Conservation (phyloP, 1,140 invertebrate species). For the Camponotus floridanus region DNA sequence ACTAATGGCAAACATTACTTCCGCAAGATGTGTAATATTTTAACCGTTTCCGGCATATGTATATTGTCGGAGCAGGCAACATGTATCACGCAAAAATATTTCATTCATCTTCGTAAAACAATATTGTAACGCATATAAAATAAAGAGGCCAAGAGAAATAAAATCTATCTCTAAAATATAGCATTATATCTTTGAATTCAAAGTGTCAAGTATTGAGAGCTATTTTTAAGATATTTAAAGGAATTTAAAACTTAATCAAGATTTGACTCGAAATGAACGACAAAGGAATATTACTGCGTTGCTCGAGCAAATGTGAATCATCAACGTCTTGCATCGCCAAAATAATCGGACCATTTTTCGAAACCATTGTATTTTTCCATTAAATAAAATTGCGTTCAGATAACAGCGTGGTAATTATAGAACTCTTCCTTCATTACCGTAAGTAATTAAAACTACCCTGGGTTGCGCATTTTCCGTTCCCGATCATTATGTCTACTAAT, state of each 20-base stretch:
- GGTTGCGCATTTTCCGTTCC: neutral
- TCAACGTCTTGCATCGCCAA: neutral
- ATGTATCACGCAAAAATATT: neutral
- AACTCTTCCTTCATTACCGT: neutral
- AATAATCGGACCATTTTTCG: constrained; percentile 35
- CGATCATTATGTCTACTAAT: constrained; percentile 6
- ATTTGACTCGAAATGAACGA: neutral
- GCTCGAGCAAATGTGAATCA: neutral
- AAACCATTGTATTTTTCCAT: constrained; percentile 7
- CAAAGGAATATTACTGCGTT: neutral
- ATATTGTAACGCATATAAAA: neutral
- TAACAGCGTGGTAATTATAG: constrained; percentile 5
- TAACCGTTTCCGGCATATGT: constrained; percentile 8
- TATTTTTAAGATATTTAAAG: neutral
- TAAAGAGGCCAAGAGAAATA: neutral
- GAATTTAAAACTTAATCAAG: neutral
- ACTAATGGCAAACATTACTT: constrained; percentile 51
- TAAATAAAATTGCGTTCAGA: neutral
- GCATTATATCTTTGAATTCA: neutral
- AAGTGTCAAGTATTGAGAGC: neutral
- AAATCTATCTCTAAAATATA: neutral
- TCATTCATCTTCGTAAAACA: neutral
- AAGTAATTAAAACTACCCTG: constrained; percentile 19
- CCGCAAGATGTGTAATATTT: constrained; percentile 33
- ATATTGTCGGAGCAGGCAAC: neutral